Evolutionary conservation across 2,797 vertebrate species (phyloP).

Genomic region (Pipistrellus nathusii): DNA sequence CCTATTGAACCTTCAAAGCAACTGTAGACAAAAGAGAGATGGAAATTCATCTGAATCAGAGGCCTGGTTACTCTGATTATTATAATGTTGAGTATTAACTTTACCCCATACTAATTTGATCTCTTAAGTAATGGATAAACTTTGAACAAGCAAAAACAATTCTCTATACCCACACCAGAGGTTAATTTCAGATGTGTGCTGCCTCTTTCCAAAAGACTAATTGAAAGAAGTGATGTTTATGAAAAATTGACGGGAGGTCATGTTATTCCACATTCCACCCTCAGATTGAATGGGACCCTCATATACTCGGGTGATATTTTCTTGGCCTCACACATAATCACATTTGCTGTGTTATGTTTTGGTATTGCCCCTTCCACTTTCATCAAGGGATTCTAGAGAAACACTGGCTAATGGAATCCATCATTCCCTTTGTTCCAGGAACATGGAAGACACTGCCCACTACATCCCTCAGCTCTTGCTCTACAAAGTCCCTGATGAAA

Average conservation of each 20-base stretch:
- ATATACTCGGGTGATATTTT: conserved; percentile 1
- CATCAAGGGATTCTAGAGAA: conserved; percentile 28
- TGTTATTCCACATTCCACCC: conserved; percentile 26
- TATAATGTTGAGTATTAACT: background rate
- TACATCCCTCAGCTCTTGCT: background rate
- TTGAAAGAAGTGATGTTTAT: conserved; percentile 36
- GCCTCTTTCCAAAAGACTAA: conserved; percentile 54
- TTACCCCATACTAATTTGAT: background rate
- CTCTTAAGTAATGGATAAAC: background rate
- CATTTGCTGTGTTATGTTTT: conserved; percentile 42
- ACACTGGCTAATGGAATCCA: conserved; percentile 12
- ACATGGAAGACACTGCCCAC: background rate
- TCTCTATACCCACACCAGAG: conserved; percentile 3
- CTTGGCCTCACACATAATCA: conserved; percentile 40
- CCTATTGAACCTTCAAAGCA: background rate
- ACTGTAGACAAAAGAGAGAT: background rate
- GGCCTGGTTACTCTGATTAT: background rate
- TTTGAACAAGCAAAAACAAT: conserved; percentile 17
- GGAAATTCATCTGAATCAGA: background rate
- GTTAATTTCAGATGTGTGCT: conserved; percentile 48
- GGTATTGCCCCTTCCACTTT: conserved; percentile 19
- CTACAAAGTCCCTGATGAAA: conserved; percentile 45
- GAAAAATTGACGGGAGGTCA: conserved; percentile 37
- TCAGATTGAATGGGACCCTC: conserved; percentile 1
- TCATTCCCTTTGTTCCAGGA: background rate